A percentile compares a stretch with the other conserved stretches of the same genome.
phyloP scores from a whole-genome alignment of 2,797 vertebrate genomes.

The Dryobates pubescens region DNA sequence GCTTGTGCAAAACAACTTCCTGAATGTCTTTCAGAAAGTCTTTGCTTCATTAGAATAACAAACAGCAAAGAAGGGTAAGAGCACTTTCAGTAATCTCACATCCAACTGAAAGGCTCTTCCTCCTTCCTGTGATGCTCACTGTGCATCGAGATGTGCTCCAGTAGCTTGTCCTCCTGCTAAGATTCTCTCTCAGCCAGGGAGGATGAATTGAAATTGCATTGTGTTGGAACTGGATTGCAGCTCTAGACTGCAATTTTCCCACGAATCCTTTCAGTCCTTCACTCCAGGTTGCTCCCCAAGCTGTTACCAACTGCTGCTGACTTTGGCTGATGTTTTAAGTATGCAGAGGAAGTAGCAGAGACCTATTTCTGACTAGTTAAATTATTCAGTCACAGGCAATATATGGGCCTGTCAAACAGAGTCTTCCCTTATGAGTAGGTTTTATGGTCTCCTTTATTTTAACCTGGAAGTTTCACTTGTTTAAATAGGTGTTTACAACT shows the following conservation, averaged over 20 bases:
- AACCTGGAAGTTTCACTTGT: slow-evolving; percentile 44
- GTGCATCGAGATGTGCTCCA: not conserved
- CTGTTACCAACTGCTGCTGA: not conserved
- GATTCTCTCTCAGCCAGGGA: not conserved
- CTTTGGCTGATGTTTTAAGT: not conserved
- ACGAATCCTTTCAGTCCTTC: not conserved
- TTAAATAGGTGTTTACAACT: slow-evolving; percentile 71
- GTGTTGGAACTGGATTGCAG: not conserved
- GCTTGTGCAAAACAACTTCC: not conserved
- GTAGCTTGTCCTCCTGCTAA: not conserved
- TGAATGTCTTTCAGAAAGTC: not conserved
- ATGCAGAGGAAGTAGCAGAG: not conserved
- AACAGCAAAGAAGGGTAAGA: not conserved
- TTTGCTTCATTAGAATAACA: not conserved
- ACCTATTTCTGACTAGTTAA: not conserved
- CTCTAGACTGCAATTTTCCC: not conserved
- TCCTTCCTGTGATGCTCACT: not conserved
- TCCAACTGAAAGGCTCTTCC: not conserved
- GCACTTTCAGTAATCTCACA: not conserved
- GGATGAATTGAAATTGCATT: not conserved
- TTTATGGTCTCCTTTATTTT: not conserved
- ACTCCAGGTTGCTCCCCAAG: not conserved
- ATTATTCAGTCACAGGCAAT: not conserved
- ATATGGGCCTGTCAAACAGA: not conserved
- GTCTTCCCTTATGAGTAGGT: not conserved